Percentiles rank a stretch among this genome's conserved stretches.
These are phyloP conservation scores for Anagrus nilaparvatae DNA, from an alignment of 1,140 invertebrate genomes.

Conservation along the genomic window DNA sequence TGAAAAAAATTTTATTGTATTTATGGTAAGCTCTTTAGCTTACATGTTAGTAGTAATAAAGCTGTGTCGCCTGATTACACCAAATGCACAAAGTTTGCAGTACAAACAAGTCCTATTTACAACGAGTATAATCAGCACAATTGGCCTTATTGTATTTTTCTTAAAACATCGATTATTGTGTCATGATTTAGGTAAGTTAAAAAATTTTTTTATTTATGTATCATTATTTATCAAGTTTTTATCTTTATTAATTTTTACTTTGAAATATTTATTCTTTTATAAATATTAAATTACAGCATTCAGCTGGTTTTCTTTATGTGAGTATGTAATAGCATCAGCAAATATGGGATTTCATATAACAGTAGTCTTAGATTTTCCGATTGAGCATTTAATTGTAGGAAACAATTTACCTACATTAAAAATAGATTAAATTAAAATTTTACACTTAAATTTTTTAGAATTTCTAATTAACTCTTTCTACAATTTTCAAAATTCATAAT, in stretches of 20 bases:
- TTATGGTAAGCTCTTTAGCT: conserved; percentile 76
- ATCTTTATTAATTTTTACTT: neutral
- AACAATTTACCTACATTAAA: conserved; percentile 39
- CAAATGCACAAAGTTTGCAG: conserved; percentile 47
- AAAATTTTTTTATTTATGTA: neutral
- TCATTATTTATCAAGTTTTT: conserved; percentile 1
- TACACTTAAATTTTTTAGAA: conserved; percentile 7
- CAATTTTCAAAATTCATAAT: no score
- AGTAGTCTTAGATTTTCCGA: conserved; percentile 75
- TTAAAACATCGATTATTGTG: conserved; percentile 78
- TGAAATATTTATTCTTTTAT: neutral
- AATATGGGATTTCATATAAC: conserved; percentile 89
- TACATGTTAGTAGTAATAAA: conserved; percentile 70
- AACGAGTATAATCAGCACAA: conserved; percentile 64
- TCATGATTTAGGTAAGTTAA: conserved; percentile 69
- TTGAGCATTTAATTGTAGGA: conserved; percentile 65
- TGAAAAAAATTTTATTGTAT: conserved; percentile 85
- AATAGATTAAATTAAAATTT: conserved; percentile 32
- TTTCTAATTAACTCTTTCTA: conserved; percentile 1
- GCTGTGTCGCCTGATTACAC: conserved; percentile 38
- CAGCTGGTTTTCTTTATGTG: conserved; percentile 86
- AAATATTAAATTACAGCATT: conserved; percentile 55
- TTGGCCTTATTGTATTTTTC: conserved; percentile 76
- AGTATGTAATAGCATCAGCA: conserved; percentile 79
- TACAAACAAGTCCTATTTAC: conserved; percentile 66